Conservation (phyloP, 2,797 vertebrate species). For the Erithacus rubecula region DNA sequence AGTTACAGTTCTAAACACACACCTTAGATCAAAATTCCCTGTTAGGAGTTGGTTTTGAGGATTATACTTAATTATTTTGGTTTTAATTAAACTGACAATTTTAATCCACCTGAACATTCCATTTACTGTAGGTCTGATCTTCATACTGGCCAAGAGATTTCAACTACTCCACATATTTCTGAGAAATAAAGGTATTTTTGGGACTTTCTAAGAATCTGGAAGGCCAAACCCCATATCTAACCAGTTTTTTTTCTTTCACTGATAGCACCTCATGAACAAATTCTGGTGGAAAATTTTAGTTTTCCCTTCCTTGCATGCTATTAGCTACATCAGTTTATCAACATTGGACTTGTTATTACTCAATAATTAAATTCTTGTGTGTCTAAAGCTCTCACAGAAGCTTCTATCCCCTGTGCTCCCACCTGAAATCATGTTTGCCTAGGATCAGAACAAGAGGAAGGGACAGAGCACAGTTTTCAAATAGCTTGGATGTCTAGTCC, state of each 20-base stretch:
- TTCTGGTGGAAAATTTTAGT: background rate
- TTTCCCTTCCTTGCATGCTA: background rate
- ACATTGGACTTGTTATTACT: background rate
- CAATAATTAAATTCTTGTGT: background rate
- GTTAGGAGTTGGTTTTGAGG: conserved; percentile 73
- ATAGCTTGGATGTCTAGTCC: background rate
- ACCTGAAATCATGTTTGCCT: background rate
- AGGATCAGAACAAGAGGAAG: background rate
- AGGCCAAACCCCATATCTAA: background rate
- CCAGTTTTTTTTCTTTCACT: background rate
- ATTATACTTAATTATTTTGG: conserved; percentile 74
- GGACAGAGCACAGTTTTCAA: background rate
- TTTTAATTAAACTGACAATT: conserved; percentile 82
- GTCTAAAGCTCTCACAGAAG: background rate
- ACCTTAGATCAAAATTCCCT: conserved; percentile 86
- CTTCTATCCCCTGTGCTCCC: background rate
- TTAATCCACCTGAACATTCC: conserved; percentile 76
- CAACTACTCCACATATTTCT: conserved; percentile 79
- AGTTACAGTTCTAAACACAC: background rate
- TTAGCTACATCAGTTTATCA: background rate
- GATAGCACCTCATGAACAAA: background rate
- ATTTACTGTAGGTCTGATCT: conserved; percentile 75
- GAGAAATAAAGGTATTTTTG: conserved; percentile 69
- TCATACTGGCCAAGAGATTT: conserved; percentile 78
- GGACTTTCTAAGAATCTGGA: conserved; percentile 63